phyloP scores from a whole-genome alignment of 2,113 vertebrate genomes.

The Athene cunicularia region DNA sequence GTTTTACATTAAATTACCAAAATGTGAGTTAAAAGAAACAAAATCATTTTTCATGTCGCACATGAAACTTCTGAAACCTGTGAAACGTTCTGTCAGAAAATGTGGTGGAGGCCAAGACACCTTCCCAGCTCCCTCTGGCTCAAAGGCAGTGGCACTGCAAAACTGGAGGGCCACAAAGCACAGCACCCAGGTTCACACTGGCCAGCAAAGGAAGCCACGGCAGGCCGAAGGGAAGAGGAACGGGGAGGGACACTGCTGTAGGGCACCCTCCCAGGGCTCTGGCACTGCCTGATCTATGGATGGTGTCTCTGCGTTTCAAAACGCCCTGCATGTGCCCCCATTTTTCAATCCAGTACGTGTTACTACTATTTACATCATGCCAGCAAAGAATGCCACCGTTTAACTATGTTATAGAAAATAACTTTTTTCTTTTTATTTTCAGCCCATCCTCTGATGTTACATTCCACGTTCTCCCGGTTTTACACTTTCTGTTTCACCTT shows the following conservation, averaged over 20 bases:
- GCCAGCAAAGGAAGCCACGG: not conserved
- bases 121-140: not conserved
- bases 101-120: not conserved
- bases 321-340: rapidly evolving
- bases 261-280: not conserved
- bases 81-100: not conserved
- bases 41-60: not conserved
- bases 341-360: not conserved
- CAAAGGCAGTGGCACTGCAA: not conserved
- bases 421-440: not conserved
- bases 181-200: rapidly evolving
- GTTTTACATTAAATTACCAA: not conserved
- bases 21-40: not conserved
- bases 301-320: not conserved
- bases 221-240: not conserved
- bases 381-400: not conserved
- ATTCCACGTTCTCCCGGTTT: not conserved
- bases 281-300: not conserved
- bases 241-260: not conserved
- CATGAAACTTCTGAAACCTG: not conserved
- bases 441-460: not conserved
- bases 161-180: not conserved
- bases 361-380: not conserved
- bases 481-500: not conserved
- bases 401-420: not conserved